Evolutionary conservation across 1,140 invertebrate genomes (phyloP).

Genomic region (Heliconius congener): DNA sequence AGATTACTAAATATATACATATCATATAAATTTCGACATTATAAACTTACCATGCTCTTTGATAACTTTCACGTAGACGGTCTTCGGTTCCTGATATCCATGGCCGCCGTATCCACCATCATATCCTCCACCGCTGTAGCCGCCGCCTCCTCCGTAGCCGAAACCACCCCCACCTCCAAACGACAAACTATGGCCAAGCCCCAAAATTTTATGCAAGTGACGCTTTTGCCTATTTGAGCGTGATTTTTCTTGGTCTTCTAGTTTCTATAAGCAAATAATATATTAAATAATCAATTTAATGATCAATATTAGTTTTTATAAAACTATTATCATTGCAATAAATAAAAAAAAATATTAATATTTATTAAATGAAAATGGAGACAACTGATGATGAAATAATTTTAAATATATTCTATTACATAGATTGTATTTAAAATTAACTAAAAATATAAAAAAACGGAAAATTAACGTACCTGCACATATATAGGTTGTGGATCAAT

Average conservation of each 20-base stretch:
- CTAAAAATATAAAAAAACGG: not conserved
- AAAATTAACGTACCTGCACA: slow-evolving; percentile 57
- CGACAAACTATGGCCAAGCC: slow-evolving; percentile 29
- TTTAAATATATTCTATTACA: not conserved
- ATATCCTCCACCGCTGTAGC: slow-evolving; percentile 41
- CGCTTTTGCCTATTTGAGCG: slow-evolving; percentile 58
- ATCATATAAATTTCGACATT: not conserved
- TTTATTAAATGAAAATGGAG: not conserved
- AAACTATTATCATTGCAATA: not conserved
- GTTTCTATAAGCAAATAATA: slow-evolving; percentile 53
- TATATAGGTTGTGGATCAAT: slow-evolving; percentile 68
- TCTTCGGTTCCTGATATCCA: slow-evolving; percentile 52
- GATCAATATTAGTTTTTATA: not conserved
- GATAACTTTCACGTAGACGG: slow-evolving; percentile 51
- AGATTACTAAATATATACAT: not conserved
- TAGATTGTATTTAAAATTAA: not conserved
- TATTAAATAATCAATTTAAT: not conserved
- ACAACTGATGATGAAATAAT: not conserved
- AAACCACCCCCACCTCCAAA: slow-evolving; percentile 22
- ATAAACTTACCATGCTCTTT: slow-evolving; percentile 46
- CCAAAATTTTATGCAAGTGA: slow-evolving; percentile 31
- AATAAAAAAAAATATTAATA: not conserved
- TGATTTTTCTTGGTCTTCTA: slow-evolving; percentile 62
- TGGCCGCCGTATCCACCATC: slow-evolving; percentile 43
- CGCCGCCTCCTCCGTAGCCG: slow-evolving; percentile 39